These are phyloP conservation scores for Caenorhabditis sinica DNA, from an alignment of 2,888 invertebrate species.

Conservation along the genomic window DNA sequence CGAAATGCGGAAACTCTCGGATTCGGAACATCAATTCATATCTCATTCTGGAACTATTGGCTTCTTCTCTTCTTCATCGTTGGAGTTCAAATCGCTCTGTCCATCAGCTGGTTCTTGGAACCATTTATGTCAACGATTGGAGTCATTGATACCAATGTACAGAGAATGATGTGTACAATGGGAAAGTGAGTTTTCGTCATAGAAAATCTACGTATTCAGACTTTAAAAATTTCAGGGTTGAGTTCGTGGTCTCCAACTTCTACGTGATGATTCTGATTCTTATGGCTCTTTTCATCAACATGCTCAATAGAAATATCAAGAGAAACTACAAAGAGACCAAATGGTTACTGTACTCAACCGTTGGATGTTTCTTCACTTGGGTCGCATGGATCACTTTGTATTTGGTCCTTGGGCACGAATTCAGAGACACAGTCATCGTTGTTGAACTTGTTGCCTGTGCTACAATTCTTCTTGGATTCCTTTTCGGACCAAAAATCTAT, in stretches of 20 bases:
- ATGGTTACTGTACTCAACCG: constrained; percentile 81
- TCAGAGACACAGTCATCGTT: constrained; percentile 73
- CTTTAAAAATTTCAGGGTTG: constrained; percentile 50
- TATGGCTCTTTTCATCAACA: constrained; percentile 80
- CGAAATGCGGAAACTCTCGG: constrained; percentile 81
- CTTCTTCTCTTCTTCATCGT: constrained; percentile 82
- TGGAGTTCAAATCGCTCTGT: constrained; percentile 81
- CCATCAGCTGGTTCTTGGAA: constrained; percentile 77
- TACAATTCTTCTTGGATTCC: constrained; percentile 80
- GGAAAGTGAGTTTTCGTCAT: constrained; percentile 59
- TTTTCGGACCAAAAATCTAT: constrained; percentile 83
- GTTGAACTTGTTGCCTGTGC: constrained; percentile 79
- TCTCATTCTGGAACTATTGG: constrained; percentile 83
- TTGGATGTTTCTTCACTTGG: constrained; percentile 78
- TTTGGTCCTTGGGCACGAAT: constrained; percentile 69
- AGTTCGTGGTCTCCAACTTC: constrained; percentile 77
- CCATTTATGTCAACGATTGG: constrained; percentile 77
- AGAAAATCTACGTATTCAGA: not conserved
- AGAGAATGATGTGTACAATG: constrained; percentile 76
- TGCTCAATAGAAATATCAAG: constrained; percentile 81
- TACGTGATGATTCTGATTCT: constrained; percentile 80
- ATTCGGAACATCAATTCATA: constrained; percentile 76
- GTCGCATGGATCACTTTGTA: constrained; percentile 77
- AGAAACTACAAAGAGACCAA: constrained; percentile 84
- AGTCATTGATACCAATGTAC: constrained; percentile 67